A percentile compares a stretch with the other conserved stretches of the same genome.
phyloP scores from a whole-genome alignment of 2,113 vertebrate species.

The Thalassarche chlororhynchos region DNA sequence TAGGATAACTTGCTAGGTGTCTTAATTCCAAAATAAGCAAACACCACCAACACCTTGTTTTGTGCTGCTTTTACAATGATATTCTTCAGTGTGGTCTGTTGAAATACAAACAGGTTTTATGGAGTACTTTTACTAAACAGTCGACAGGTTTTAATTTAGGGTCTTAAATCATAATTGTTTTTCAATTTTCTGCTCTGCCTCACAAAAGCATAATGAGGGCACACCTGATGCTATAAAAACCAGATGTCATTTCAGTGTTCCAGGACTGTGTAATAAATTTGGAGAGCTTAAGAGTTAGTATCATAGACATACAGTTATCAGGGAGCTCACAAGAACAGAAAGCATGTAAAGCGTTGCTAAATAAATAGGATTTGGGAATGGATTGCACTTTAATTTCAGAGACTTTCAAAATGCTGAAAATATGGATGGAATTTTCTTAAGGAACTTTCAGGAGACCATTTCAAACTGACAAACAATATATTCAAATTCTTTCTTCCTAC shows the following conservation, averaged over 20 bases:
- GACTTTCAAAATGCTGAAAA: neutral
- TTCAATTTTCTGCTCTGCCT: conserved; percentile 45
- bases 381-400: neutral
- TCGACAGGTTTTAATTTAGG: conserved; percentile 52
- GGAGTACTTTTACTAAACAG: conserved; percentile 33
- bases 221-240: conserved; percentile 60
- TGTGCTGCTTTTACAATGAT: neutral
- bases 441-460: neutral
- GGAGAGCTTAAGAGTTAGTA: neutral
- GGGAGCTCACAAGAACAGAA: neutral
- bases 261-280: neutral
- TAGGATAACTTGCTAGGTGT: neutral
- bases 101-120: neutral
- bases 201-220: conserved; percentile 26
- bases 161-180: conserved; percentile 49
- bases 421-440: neutral
- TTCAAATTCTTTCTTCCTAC: neutral
- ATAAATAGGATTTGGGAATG: neutral
- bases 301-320: neutral
- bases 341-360: neutral
- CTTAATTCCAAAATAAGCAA: neutral
- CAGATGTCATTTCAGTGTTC: conserved; percentile 25
- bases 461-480: neutral
- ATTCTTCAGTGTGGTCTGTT: neutral
- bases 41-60: neutral